phyloP scores from a whole-genome alignment of 2,113 vertebrate species.

The Cnemophilus loriae region DNA sequence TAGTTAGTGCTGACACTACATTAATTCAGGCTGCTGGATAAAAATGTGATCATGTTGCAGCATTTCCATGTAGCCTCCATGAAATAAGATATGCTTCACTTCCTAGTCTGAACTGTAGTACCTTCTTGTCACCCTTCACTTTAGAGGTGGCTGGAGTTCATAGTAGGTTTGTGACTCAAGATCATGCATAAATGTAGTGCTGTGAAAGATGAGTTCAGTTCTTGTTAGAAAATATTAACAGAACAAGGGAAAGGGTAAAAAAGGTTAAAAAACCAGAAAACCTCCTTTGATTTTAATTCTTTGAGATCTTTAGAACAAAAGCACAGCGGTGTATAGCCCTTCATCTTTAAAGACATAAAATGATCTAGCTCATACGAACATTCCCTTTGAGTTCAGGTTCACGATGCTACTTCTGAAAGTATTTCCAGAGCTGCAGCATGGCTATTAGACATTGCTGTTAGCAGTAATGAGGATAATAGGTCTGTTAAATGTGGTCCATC shows the following conservation, averaged over 20 bases:
- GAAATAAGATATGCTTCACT: neutral
- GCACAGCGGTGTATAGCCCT: neutral
- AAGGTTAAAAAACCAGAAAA: neutral
- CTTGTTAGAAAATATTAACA: neutral
- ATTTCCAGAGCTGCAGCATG: neutral
- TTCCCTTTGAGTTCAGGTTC: neutral
- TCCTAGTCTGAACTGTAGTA: neutral
- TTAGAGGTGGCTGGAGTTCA: neutral
- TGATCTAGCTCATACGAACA: neutral
- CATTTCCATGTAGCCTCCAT: neutral
- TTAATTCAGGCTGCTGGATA: neutral
- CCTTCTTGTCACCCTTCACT: neutral
- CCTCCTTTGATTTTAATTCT: neutral
- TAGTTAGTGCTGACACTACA: neutral
- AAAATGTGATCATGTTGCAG: neutral
- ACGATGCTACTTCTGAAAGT: neutral
- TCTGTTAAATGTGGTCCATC: neutral
- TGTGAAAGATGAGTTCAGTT: neutral
- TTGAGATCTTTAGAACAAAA: neutral
- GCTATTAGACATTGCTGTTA: neutral
- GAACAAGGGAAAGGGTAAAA: neutral
- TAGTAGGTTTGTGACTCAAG: neutral
- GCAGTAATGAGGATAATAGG: neutral
- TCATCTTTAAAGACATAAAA: neutral
- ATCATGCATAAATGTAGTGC: neutral